phyloP scores from a whole-genome alignment of 2,888 invertebrate genomes.

The Xestia rhomboidea region DNA sequence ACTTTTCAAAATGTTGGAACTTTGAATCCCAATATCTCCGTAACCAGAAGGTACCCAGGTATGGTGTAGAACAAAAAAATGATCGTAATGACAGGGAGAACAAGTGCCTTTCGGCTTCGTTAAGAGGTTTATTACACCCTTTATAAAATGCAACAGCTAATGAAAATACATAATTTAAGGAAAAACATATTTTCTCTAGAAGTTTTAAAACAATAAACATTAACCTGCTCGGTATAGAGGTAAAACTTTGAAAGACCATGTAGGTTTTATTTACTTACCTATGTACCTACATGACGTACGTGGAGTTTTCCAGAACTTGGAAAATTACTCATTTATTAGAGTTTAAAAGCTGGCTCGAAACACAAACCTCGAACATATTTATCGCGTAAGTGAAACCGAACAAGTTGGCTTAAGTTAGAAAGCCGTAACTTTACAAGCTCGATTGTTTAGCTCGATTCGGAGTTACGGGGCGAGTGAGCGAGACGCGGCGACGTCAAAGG shows the following conservation, averaged over 20 bases:
- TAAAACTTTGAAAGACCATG: constrained; percentile 12
- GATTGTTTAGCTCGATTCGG: constrained; percentile 78
- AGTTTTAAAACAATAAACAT: background rate
- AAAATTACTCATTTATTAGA: constrained; percentile 46
- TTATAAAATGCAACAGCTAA: background rate
- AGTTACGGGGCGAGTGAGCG: constrained; percentile 63
- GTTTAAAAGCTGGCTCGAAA: constrained; percentile 41
- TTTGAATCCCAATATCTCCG: too few species aligned
- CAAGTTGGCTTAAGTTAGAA: constrained; percentile 71
- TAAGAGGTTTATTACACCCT: too few species aligned
- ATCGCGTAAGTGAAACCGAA: constrained; percentile 70
- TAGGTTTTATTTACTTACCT: background rate
- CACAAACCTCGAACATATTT: constrained; percentile 56
- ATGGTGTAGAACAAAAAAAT: too few species aligned
- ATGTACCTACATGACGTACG: background rate
- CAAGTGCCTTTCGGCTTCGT: too few species aligned
- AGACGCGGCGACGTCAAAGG: constrained; percentile 77
- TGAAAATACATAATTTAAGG: accelerated
- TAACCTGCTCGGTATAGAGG: background rate
- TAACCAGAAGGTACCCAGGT: too few species aligned
- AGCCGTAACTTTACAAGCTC: constrained; percentile 74
- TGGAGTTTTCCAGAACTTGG: constrained; percentile 18
- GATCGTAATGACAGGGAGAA: too few species aligned
- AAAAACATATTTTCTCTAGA: background rate
- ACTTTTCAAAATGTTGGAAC: too few species aligned